Evolutionary conservation across 1,140 invertebrate species (phyloP).

Genomic region (Battus philenor): DNA sequence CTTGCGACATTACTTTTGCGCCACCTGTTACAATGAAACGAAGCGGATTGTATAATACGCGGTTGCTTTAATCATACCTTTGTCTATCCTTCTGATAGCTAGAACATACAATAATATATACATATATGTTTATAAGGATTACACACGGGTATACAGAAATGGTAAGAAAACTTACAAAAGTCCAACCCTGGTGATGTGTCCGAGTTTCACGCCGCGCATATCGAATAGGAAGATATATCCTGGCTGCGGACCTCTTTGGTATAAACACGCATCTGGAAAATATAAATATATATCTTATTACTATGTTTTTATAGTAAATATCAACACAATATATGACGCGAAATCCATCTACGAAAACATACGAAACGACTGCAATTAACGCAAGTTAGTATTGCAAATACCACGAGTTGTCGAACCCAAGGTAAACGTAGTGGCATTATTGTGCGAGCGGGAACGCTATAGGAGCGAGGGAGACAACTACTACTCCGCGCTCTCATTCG

Average conservation of each 20-base stretch:
- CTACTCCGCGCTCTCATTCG: too few species aligned
- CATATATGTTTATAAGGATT: slow-evolving; percentile 18
- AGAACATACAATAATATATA: slow-evolving; percentile 35
- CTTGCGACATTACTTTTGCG: too few species aligned
- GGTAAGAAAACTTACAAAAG: slow-evolving; percentile 59
- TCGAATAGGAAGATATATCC: slow-evolving; percentile 81
- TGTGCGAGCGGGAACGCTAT: too few species aligned
- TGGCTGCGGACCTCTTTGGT: slow-evolving; percentile 70
- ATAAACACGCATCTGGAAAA: slow-evolving; percentile 72
- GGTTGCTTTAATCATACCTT: slow-evolving; percentile 42
- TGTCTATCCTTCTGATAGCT: slow-evolving; percentile 71
- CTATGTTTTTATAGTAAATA: too few species aligned
- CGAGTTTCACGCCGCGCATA: slow-evolving; percentile 77
- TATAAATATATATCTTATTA: slow-evolving; percentile 6
- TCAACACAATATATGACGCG: too few species aligned
- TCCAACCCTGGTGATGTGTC: slow-evolving; percentile 77
- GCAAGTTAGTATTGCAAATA: too few species aligned
- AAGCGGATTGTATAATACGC: not conserved
- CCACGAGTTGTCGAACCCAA: too few species aligned
- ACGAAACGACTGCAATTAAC: too few species aligned
- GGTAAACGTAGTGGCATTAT: too few species aligned
- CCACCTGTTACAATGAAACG: not conserved
- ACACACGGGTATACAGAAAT: not conserved
- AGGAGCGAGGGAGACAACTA: too few species aligned
- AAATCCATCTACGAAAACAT: too few species aligned